Conservation (phyloP, 2,888 invertebrate species). For the Pherbina coryleti region DNA sequence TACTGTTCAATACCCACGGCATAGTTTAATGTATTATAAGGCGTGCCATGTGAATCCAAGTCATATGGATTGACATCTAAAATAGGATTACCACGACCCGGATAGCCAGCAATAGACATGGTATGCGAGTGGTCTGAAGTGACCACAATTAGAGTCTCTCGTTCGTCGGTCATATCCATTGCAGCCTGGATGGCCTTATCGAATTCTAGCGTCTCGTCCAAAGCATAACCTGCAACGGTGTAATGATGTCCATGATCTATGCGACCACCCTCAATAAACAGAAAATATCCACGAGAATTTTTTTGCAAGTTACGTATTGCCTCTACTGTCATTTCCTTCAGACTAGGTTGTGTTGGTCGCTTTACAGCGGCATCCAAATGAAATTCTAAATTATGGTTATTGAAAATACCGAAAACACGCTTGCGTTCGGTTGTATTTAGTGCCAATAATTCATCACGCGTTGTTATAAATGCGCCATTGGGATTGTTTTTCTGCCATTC, state of each 20-base stretch:
- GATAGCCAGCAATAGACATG: constrained; percentile 81
- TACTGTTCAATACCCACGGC: constrained; percentile 76
- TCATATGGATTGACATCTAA: constrained; percentile 68
- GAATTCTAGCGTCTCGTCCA: constrained; percentile 84
- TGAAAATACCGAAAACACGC: constrained; percentile 72
- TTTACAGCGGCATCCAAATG: constrained; percentile 69
- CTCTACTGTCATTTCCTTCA: constrained; percentile 76
- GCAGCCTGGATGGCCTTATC: constrained; percentile 78
- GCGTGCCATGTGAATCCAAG: constrained; percentile 58
- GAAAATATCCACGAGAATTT: constrained; percentile 73
- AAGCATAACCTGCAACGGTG: constrained; percentile 75
- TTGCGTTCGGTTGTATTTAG: constrained; percentile 69
- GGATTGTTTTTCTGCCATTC: constrained; percentile 75
- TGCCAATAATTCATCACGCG: constrained; percentile 72
- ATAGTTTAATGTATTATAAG: constrained; percentile 79
- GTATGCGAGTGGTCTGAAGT: constrained; percentile 84
- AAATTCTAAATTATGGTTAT: constrained; percentile 72
- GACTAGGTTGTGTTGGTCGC: constrained; percentile 71
- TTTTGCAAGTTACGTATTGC: constrained; percentile 75
- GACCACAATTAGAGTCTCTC: constrained; percentile 84
- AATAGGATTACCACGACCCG: constrained; percentile 72
- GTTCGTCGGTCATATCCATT: constrained; percentile 72
- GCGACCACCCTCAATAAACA: constrained; percentile 76
- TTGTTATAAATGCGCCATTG: constrained; percentile 73
- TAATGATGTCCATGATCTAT: constrained; percentile 85